Evolutionary conservation across 2,797 vertebrate species (phyloP).

Genomic region (Smutsia gigantea): DNA sequence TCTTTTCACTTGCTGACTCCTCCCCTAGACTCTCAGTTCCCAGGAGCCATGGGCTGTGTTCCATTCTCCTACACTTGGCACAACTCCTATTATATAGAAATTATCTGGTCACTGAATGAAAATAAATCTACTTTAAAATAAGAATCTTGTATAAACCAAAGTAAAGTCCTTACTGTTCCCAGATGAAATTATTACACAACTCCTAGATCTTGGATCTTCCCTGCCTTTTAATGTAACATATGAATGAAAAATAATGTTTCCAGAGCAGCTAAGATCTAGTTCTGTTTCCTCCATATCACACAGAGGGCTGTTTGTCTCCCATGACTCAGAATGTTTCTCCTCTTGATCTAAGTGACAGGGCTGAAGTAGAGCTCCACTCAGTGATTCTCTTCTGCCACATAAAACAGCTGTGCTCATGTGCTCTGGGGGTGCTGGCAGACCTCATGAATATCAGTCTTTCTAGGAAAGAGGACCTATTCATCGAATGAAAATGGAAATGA

Average conservation of each 20-base stretch:
- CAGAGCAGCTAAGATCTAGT: neutral
- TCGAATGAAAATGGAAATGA: neutral
- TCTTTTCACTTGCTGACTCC: neutral
- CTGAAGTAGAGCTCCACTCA: neutral
- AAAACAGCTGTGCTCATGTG: neutral
- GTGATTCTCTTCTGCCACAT: neutral
- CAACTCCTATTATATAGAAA: neutral
- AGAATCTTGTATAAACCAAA: neutral
- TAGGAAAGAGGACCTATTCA: neutral
- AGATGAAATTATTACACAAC: neutral
- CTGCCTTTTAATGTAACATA: neutral
- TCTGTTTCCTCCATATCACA: fast-evolving
- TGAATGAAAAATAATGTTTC: neutral
- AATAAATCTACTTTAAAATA: neutral
- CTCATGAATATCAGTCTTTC: neutral
- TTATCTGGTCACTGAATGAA: neutral
- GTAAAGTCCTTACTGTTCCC: neutral
- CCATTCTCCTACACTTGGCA: fast-evolving
- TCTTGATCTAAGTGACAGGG: neutral
- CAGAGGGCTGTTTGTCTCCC: neutral
- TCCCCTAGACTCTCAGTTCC: neutral
- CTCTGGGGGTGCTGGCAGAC: no score
- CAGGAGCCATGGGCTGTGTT: fast-evolving
- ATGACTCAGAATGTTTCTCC: neutral
- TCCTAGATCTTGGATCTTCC: neutral